Base-by-base conservation (phyloP, 2,888 invertebrate genomes). In the Drosophila buzzatii region DNA sequence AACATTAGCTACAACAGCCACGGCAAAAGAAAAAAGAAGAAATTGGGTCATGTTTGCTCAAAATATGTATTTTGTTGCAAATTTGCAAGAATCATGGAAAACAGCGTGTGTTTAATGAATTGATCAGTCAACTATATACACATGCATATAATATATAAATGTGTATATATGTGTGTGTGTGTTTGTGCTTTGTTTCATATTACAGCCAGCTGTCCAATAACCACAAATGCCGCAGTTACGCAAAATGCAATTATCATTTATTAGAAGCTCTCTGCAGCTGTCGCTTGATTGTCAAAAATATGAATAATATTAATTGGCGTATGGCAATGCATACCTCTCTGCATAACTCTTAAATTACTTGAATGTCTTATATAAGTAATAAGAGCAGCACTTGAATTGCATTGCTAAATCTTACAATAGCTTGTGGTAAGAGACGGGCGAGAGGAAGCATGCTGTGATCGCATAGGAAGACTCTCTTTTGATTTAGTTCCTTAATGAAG, bases 61-160 rank as follows among this genome's bases (percentile, higher is more conserved):
- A 69, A 74, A 78, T 58, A 41, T 64, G 53, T 70, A 73, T 81
- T 80, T 83, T 69, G 76, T 73, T 84, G 82, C 84, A 81, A 82
- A 84, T 81, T 51, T 82, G 81, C 85, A 76, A 70, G 82, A 86
- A 72, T 86, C 85, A 89, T 86, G 89, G 73, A 79, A 80, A 83
- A 66, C 90, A 90, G 85, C 85, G 77, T 85, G 85, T 77, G 89
- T 64, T 85, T 89, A 87, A 87, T 87, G 82, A 89, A 79, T 81
- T 83, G 76, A 74, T 83, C 72, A 51, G 73, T 69, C 89, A 75
- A 52, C 52, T 42, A 37, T 20, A 16, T 18, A 20, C 3, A 49
- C 10, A 31, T 10, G 23, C 7, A 12, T 33, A n/a, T 4, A 23
- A 37, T 20, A 14, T n/a, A 47, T 31, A 9, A 1, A n/a, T 27